These are phyloP conservation scores for Dendrophyllia cribrosa DNA, from an alignment of 64 coral and sea anemone species.

Conservation along the genomic window DNA sequence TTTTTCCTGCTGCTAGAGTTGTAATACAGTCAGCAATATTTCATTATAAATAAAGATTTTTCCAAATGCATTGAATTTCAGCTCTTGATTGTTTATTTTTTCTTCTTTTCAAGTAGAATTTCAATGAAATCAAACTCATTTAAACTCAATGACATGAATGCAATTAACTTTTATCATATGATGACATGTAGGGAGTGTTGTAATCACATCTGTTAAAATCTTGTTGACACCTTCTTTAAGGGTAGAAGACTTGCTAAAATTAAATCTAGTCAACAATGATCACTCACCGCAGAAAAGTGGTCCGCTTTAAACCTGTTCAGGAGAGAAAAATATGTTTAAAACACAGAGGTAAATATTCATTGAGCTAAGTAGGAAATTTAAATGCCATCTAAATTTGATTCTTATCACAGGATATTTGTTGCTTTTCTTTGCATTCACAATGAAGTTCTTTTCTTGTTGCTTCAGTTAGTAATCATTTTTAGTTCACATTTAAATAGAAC, in stretches of 20 bases:
- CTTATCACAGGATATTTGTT: neutral
- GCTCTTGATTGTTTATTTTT: neutral
- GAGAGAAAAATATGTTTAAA: neutral
- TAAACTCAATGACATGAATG: slow-evolving; percentile 40
- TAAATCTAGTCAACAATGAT: slow-evolving; percentile 16
- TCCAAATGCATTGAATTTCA: neutral
- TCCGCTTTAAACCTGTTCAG: slow-evolving; percentile 38
- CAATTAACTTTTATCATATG: slow-evolving; percentile 6
- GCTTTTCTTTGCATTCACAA: neutral
- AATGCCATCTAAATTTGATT: neutral
- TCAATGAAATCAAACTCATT: slow-evolving; percentile 46
- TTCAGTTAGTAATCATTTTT: neutral
- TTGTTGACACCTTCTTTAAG: neutral
- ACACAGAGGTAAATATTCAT: slow-evolving; percentile 6
- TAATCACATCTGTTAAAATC: slow-evolving; percentile 6
- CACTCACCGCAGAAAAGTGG: slow-evolving; percentile 11
- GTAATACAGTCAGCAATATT: too few relatives aligned
- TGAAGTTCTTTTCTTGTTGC: neutral
- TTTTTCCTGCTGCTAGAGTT: too few relatives aligned
- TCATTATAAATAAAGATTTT: too few relatives aligned
- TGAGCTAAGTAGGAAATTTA: neutral
- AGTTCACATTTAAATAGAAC: neutral
- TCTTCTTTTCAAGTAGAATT: slow-evolving; percentile 24
- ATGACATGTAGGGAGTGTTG: neutral
- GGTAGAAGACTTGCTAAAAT: neutral